Base-by-base conservation (phyloP, 2,888 invertebrate species). In the Automeris io region DNA sequence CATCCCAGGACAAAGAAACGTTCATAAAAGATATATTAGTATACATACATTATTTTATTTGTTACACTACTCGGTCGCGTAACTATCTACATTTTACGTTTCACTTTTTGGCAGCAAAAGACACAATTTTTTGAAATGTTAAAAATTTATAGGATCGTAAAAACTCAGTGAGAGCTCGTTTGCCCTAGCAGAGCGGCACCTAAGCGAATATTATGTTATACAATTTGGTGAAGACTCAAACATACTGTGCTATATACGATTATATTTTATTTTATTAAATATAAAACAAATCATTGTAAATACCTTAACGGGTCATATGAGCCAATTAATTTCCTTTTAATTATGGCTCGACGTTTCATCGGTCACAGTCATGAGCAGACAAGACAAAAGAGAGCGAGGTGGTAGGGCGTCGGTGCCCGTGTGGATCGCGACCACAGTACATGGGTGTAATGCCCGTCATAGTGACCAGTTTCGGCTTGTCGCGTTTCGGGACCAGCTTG, bases 61-160 rank as follows among this genome's bases (percentile, higher is more conserved):
- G 54, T 53, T 52, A 57, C 57, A 54, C 48, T 51, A 51, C 57
- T 13, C n/a, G 29, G 16, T n/a, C 29, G 29, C 29, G 16, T 29
- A 29, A 29, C 29, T 29, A n/a, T n/a, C n/a, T n/a, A n/a, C n/a
- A n/a, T n/a, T n/a, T n/a, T 56, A 43, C 46, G 49, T 65, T 61
- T 61, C 61, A 57, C 54, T 61, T 59, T 57, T 65, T 53, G 49
- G 58, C 53, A 53, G 68, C 61, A 61, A 62, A 67, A 67, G 70
- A 65, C 62, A 63, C 57, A 63, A 66, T 73, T 78, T 71, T 78
- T 80, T 75, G 67, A 59, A 65, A 71, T 70, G 71, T 79, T 77
- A 79, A 81, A 81, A 80, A 79, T 83, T 81, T 81, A 82, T 75
- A 53, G 63, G 61, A 55, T 75, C 79, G 66, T 82, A 83, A 82